A percentile compares a stretch with the other conserved stretches of the same genome.
Conservation (phyloP, 2,113 vertebrate genomes). For the Archilochus colubris region DNA sequence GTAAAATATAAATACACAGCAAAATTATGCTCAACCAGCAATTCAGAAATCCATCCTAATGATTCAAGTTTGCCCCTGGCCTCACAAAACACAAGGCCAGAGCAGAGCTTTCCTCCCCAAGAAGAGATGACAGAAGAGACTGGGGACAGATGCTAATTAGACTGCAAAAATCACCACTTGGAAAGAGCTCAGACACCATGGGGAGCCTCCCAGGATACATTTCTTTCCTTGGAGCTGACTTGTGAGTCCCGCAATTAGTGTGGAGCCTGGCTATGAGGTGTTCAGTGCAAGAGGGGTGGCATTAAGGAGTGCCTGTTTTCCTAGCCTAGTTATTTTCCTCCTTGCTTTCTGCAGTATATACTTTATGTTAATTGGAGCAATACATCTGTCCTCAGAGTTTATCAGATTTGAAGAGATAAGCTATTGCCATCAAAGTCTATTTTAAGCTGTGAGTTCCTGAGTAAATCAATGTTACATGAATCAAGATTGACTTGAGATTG, state of each 20-base stretch:
- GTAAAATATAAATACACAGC: neutral
- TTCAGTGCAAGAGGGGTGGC: neutral
- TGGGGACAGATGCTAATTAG: slow-evolving; percentile 32
- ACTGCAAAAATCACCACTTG: slow-evolving; percentile 5
- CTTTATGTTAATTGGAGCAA: slow-evolving; percentile 61
- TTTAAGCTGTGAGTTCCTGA: slow-evolving; percentile 24
- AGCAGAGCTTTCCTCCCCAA: neutral
- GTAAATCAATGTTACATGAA: slow-evolving; percentile 50
- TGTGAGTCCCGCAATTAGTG: neutral
- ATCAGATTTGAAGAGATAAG: slow-evolving; percentile 59
- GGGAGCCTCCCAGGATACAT: neutral
- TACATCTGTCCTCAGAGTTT: slow-evolving; percentile 68
- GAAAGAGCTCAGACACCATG: neutral
- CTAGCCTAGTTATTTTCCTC: neutral
- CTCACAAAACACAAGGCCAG: neutral
- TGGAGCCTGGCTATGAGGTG: neutral
- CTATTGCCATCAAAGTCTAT: slow-evolving; percentile 47
- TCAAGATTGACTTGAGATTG: slow-evolving; percentile 62
- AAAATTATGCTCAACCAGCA: neutral
- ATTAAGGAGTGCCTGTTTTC: slow-evolving; percentile 25
- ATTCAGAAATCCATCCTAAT: neutral
- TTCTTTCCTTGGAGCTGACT: slow-evolving; percentile 6
- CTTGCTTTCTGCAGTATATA: slow-evolving; percentile 19
- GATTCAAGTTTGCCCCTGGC: neutral
- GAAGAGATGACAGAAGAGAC: neutral